Conservation (phyloP, 2,888 invertebrate genomes). For the Xestia ashworthii region DNA sequence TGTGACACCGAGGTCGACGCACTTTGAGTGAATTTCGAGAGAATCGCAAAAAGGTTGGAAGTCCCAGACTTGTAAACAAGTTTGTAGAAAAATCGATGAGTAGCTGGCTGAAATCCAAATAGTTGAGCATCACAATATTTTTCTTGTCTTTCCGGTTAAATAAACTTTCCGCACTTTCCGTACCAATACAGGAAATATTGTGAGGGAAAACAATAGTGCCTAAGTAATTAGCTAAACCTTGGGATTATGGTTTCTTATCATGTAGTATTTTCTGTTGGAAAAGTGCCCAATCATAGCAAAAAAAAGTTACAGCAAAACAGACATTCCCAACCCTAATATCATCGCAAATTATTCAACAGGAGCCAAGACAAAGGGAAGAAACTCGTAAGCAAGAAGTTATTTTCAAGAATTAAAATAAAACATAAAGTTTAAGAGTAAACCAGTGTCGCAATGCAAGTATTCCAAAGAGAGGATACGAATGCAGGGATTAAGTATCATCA, state of each 20-base stretch:
- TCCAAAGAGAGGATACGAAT: slow-evolving; percentile 49
- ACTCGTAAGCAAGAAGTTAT: slow-evolving; percentile 47
- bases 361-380: slow-evolving; percentile 31
- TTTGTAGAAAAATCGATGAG: slow-evolving; percentile 76
- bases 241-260: not conserved
- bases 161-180: slow-evolving; percentile 22
- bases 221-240: not conserved
- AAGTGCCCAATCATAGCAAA: not conserved
- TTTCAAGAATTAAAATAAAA: slow-evolving; percentile 52
- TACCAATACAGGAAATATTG: slow-evolving; percentile 3
- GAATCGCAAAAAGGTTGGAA: slow-evolving; percentile 66
- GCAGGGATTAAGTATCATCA: slow-evolving; percentile 56
- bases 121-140: slow-evolving; percentile 56
- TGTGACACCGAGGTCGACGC: slow-evolving; percentile 66
- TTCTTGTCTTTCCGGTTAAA: slow-evolving; percentile 30
- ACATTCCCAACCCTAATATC: not conserved
- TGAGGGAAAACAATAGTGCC: not conserved
- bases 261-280: not conserved
- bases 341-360: slow-evolving; percentile 18
- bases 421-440: slow-evolving; percentile 54
- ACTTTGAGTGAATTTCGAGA: slow-evolving; percentile 61
- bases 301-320: not conserved
- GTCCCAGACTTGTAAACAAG: slow-evolving; percentile 72
- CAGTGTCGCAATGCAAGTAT: slow-evolving; percentile 49
- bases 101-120: slow-evolving; percentile 75